Percentiles rank a stretch among this genome's conserved stretches.
Conservation (phyloP, 2,797 vertebrate genomes). For the Oceanodroma leucorhoa region DNA sequence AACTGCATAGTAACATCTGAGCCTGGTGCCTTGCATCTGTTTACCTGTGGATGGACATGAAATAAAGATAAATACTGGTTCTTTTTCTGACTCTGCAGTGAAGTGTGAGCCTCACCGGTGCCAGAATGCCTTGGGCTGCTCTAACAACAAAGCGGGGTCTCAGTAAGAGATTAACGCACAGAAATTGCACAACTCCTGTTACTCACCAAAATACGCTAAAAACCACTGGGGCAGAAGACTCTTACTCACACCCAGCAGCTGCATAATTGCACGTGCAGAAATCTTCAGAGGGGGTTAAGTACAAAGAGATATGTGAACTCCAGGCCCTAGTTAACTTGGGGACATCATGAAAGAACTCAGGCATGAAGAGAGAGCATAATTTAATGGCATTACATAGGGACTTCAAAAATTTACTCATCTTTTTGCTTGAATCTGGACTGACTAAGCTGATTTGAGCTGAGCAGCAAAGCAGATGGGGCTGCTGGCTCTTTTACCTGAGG, state of each 20-base stretch:
- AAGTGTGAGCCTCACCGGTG: not conserved
- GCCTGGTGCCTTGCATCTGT: not conserved
- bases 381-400: not conserved
- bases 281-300: not conserved
- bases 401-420: not conserved
- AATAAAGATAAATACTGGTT: not conserved
- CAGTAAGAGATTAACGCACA: not conserved
- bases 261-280: not conserved
- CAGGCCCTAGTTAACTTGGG: not conserved
- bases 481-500: not conserved
- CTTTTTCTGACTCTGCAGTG: not conserved
- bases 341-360: not conserved
- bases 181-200: not conserved
- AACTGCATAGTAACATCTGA: not conserved
- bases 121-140: not conserved
- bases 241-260: not conserved
- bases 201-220: not conserved
- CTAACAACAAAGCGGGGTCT: not conserved
- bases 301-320: not conserved
- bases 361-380: not conserved
- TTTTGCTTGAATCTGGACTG: not conserved
- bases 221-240: not conserved
- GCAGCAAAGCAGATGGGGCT: not conserved
- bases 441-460: not conserved
- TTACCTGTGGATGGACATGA: not conserved